A percentile compares a stretch with the other conserved stretches of the same genome.
phyloP scores from a whole-genome alignment of 2,113 vertebrate genomes.

The Uria lomvia region DNA sequence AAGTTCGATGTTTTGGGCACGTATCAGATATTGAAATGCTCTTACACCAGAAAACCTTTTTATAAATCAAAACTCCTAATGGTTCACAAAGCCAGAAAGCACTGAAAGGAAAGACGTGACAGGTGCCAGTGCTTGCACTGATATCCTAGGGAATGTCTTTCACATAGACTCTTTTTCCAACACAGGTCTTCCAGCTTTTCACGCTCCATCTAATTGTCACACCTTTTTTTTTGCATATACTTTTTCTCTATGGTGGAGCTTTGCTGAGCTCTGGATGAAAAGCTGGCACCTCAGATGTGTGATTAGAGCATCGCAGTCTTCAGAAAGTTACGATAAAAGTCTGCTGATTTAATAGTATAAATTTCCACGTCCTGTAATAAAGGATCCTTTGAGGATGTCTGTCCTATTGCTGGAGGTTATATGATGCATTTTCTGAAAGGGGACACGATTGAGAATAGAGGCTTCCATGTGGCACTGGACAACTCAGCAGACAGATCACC shows the following conservation, averaged over 20 bases:
- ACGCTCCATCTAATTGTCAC: background rate
- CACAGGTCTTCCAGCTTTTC: background rate
- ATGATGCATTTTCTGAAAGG: background rate
- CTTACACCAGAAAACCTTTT: background rate
- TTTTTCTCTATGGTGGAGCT: background rate
- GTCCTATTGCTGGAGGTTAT: background rate
- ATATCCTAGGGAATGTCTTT: background rate
- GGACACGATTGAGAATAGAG: background rate
- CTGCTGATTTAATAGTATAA: background rate
- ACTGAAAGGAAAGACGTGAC: background rate
- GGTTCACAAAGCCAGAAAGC: background rate
- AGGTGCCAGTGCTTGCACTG: background rate
- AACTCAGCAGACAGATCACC: background rate
- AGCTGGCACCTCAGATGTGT: background rate
- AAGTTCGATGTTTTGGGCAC: background rate
- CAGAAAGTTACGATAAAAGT: background rate
- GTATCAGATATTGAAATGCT: background rate
- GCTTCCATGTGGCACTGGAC: background rate
- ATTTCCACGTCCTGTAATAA: background rate
- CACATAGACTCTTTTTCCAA: background rate
- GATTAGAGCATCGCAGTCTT: background rate
- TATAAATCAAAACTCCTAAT: background rate
- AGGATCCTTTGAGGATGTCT: background rate
- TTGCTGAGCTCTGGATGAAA: constrained; percentile 6
- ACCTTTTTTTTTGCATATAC: background rate